phyloP scores from a whole-genome alignment of 2,113 vertebrate species.

The Petromus typicus region DNA sequence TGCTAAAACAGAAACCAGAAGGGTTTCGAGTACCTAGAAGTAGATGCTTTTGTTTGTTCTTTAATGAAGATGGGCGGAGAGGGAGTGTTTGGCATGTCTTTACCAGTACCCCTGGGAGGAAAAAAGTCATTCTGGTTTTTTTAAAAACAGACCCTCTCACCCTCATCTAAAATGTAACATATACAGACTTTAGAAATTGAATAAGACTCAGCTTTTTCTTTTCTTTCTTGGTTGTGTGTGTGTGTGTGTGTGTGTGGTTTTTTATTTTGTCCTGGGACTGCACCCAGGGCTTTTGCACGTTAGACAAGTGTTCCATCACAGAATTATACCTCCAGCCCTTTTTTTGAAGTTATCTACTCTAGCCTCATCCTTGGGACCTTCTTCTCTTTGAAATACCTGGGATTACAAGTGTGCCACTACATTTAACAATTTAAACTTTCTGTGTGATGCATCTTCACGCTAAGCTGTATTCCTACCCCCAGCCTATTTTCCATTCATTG shows the following conservation, averaged over 20 bases:
- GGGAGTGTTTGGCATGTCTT: slow-evolving; percentile 58
- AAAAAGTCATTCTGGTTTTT: neutral
- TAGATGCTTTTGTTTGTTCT: slow-evolving; percentile 68
- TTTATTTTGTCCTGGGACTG: neutral
- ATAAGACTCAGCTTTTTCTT: neutral
- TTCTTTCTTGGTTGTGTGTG: too few relatives aligned
- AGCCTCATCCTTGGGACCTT: neutral
- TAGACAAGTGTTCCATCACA: neutral
- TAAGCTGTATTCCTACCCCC: neutral
- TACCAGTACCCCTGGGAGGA: slow-evolving; percentile 30
- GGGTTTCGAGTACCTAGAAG: slow-evolving; percentile 20
- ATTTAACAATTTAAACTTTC: neutral
- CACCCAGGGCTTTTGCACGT: neutral
- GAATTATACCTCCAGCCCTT: neutral
- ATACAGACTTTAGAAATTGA: neutral
- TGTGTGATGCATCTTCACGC: neutral
- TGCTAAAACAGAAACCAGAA: slow-evolving; percentile 80
- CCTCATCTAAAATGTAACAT: slow-evolving; percentile 46
- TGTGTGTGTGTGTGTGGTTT: neutral
- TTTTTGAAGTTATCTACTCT: neutral
- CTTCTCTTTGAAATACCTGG: neutral
- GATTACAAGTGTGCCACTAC: neutral
- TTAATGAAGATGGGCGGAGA: slow-evolving; percentile 73
- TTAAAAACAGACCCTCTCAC: neutral
- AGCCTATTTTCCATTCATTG: neutral